Base-by-base conservation (phyloP, 1,140 invertebrate species). In the Carcinoscorpius rotundicauda region DNA sequence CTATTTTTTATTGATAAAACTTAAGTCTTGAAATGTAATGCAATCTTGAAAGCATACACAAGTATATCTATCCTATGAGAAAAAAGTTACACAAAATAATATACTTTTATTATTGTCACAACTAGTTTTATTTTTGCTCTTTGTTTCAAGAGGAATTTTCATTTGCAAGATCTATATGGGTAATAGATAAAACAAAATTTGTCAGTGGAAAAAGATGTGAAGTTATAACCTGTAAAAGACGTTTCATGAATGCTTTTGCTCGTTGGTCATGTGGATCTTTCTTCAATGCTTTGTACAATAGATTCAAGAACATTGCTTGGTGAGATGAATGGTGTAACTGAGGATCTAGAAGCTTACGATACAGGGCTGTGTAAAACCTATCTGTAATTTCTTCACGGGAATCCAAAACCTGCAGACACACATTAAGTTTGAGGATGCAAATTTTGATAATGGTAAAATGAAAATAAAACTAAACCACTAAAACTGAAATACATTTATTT, bases 311-410 rank as follows among this genome's bases (percentile, higher is more conserved):
- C 56, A 93, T 81, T 3, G 90, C 85, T 49, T 87, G 86, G 70
- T 90, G 87, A 4, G 85, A 85, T 1, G 86, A 86, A 11, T 79
- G 81, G 61, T 84, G 80, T 56, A 97, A 81, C 66, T 87, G 84
- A 3, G 87, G 81, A 73, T 92, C 89, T 0, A 86, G 72, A 60
- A 98, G 73, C 75, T 97, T 96, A 52, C 83, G 83, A 75, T 98
- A 99, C 48, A 99, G 81, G 2, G 91, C 85, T 67, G 83, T 83
- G 78, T 97, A 98, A 80, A 91, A 98, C 64, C 94, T 79, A 71
- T 82, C 81, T 6, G 78, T 76, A 4, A 80, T 61, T 6, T 57
- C 53, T 58, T 68, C 70, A 60, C 51, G 61, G 57, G 69, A 75
- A 8, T 77, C 71, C 50, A 66, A 58, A 51, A 66, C 67, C 67